Conservation (phyloP, 2,113 vertebrate species). For the Epinephelus moara region DNA sequence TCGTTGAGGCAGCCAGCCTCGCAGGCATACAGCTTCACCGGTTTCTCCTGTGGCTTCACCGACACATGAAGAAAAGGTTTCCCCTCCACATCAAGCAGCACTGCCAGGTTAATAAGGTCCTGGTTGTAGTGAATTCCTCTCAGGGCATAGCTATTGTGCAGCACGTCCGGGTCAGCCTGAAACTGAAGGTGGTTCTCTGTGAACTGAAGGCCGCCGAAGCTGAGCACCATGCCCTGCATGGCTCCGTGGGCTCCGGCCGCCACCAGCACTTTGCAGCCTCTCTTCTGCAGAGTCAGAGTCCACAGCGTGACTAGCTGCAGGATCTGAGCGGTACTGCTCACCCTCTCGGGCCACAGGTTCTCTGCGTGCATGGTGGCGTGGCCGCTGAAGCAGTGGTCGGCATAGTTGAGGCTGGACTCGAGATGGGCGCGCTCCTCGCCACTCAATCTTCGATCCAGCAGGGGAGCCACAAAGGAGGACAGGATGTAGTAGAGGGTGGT, state of each 20-base stretch:
- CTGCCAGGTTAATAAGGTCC: conserved; percentile 92
- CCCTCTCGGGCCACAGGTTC: conserved; percentile 93
- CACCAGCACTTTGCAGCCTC: conserved; percentile 94
- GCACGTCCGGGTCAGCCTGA: conserved; percentile 94
- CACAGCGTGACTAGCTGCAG: conserved; percentile 95
- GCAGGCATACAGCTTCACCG: conserved; percentile 92
- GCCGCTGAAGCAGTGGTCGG: conserved; percentile 98
- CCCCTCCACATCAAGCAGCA: conserved; percentile 89
- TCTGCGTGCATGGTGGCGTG: conserved; percentile 97
- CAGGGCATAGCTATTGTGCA: conserved; percentile 97
- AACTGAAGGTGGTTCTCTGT: conserved; percentile 99
- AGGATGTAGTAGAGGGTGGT: conserved; percentile 95
- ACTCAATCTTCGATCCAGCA: conserved; percentile 86
- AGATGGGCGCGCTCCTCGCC: conserved; percentile 88
- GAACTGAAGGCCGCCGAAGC: conserved; percentile 98
- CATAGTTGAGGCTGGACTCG: conserved; percentile 92
- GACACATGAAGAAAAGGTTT: conserved; percentile 95
- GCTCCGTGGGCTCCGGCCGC: conserved; percentile 91
- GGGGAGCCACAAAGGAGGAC: conserved; percentile 88
- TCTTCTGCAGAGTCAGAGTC: conserved; percentile 95
- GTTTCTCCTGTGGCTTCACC: conserved; percentile 91
- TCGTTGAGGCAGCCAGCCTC: conserved; percentile 96
- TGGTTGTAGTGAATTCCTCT: conserved; percentile 95
- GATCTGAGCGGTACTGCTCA: conserved; percentile 87
- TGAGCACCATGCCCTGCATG: conserved; percentile 97